These are phyloP conservation scores for Polia nebulosa DNA, from an alignment of 2,888 invertebrate species.

Conservation along the genomic window DNA sequence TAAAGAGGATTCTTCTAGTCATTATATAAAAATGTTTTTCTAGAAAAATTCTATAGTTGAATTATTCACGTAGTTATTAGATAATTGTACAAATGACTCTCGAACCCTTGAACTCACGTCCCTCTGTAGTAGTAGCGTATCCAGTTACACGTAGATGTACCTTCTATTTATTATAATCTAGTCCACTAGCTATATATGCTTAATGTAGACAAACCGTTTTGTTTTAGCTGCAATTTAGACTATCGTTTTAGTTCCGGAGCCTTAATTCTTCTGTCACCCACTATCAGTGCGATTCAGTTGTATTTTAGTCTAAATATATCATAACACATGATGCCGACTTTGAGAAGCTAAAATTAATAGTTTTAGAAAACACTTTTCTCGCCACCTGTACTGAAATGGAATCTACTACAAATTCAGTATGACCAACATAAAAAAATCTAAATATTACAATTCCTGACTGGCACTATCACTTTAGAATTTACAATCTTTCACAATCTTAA, in stretches of 20 bases:
- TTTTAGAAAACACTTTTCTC: slow-evolving; percentile 17
- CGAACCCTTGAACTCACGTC: slow-evolving; percentile 90
- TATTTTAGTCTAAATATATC: not conserved
- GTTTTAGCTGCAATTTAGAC: slow-evolving; percentile 44
- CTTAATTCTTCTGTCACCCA: slow-evolving; percentile 35
- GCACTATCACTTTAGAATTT: slow-evolving; percentile 42
- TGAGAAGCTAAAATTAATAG: not conserved
- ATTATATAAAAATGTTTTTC: slow-evolving; percentile 75
- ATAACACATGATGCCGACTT: slow-evolving; percentile 18
- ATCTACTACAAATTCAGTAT: slow-evolving; percentile 44
- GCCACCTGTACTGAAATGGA: slow-evolving; percentile 28
- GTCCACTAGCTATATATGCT: slow-evolving; percentile 57
- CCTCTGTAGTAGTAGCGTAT: slow-evolving; percentile 83
- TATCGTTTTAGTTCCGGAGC: slow-evolving; percentile 25
- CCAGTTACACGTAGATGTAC: slow-evolving; percentile 72
- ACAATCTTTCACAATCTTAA: slow-evolving; percentile 33
- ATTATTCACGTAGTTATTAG: slow-evolving; percentile 78
- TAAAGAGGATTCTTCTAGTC: slow-evolving; percentile 66
- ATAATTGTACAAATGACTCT: slow-evolving; percentile 85
- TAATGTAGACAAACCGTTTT: slow-evolving; percentile 41
- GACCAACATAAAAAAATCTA: slow-evolving; percentile 39
- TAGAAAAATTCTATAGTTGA: slow-evolving; percentile 81
- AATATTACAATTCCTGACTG: slow-evolving; percentile 39
- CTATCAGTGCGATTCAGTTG: slow-evolving; percentile 29
- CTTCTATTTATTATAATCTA: slow-evolving; percentile 64